Evolutionary conservation across 2,888 invertebrate genomes (phyloP).

Genomic region (Nomada fabriciana): DNA sequence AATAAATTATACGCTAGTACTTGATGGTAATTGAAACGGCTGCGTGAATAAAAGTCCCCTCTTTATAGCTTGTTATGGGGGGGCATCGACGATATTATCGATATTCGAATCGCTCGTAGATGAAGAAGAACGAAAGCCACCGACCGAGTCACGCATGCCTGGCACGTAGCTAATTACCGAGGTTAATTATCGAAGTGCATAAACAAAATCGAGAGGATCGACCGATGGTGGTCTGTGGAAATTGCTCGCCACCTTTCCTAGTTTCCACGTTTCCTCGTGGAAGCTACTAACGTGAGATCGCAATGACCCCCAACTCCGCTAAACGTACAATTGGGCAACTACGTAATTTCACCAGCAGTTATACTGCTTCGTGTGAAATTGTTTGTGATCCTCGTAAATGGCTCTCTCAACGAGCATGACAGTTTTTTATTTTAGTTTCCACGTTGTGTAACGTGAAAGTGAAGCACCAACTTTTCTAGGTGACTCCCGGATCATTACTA

Average conservation of each 20-base stretch:
- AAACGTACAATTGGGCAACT: conserved; percentile 60
- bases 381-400: conserved; percentile 1
- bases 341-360: conserved; percentile 55
- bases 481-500: too few species aligned
- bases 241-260: conserved; percentile 39
- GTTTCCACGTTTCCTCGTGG: conserved; percentile 56
- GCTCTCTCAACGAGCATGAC: not conserved
- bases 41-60: too few species aligned
- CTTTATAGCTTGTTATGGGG: too few species aligned
- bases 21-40: not conserved
- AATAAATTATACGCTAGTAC: too few species aligned
- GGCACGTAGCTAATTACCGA: conserved; percentile 55
- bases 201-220: conserved; percentile 44
- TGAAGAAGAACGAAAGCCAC: not conserved
- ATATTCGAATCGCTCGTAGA: not conserved
- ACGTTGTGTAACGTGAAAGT: too few species aligned
- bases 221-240: conserved; percentile 31
- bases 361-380: not conserved
- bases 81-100: too few species aligned
- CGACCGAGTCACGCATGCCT: conserved; percentile 13
- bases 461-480: too few species aligned
- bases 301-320: conserved; percentile 57
- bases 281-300: conserved; percentile 65
- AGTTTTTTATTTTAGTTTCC: not conserved
- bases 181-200: conserved; percentile 63